These are phyloP conservation scores for Diorhabda carinulata DNA, from an alignment of 1,140 invertebrate genomes.

Conservation along the genomic window DNA sequence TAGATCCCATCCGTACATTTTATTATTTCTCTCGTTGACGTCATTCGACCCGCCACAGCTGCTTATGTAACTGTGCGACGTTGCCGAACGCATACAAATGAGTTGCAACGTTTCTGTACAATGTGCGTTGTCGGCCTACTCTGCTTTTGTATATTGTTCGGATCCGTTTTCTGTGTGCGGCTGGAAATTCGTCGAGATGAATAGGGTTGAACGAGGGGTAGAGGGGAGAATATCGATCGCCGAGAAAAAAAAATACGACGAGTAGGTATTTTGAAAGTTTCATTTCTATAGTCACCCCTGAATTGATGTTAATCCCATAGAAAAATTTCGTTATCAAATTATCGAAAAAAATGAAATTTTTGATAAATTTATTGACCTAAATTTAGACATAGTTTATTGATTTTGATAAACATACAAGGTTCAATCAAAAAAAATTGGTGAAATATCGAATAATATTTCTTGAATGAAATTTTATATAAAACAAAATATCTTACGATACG, in stretches of 20 bases:
- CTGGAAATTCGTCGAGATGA: not conserved
- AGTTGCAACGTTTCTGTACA: conserved; percentile 26
- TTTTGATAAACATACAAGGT: no score
- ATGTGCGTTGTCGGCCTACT: not conserved
- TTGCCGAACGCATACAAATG: conserved; percentile 24
- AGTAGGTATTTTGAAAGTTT: no score
- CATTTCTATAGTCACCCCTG: no score
- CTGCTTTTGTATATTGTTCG: conserved; percentile 9
- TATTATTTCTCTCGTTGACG: conserved; percentile 28
- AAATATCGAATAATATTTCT: no score
- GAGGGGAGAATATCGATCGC: not conserved
- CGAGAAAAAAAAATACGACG: not conserved
- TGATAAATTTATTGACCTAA: no score
- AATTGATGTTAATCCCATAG: no score
- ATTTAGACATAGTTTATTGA: no score
- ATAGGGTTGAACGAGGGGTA: not conserved
- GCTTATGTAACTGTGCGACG: conserved; percentile 39
- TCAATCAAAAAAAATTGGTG: no score
- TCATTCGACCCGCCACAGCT: conserved; percentile 41
- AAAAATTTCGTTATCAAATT: no score
- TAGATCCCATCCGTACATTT: not conserved
- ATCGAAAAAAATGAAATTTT: no score
- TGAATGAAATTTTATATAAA: no score
- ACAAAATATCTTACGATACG: no score
- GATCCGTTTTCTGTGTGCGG: conserved; percentile 1